Conservation (phyloP, 2,888 invertebrate species). For the Oscheius sp. region DNA sequence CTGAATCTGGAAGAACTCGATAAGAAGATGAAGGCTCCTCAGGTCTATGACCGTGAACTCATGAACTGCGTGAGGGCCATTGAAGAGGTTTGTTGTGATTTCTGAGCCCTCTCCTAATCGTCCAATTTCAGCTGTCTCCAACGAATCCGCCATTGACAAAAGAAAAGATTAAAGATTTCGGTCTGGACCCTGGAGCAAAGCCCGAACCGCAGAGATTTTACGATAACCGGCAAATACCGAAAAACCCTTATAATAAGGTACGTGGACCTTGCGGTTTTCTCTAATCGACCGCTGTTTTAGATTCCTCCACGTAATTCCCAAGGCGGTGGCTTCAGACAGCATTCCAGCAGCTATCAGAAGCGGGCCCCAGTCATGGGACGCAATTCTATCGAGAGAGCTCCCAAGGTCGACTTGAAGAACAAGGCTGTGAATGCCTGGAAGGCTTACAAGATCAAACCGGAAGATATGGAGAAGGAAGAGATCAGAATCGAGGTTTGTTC, state of each 20-base stretch:
- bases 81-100: slow-evolving; percentile 41
- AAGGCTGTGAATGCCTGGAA: slow-evolving; percentile 59
- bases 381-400: slow-evolving; percentile 33
- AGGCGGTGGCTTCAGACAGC: background rate
- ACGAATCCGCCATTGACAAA: slow-evolving; percentile 48
- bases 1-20: background rate
- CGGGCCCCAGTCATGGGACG: background rate
- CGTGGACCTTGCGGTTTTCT: background rate
- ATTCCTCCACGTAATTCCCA: slow-evolving; percentile 15
- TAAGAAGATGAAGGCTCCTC: slow-evolving; percentile 28
- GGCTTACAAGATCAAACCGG: slow-evolving; percentile 46
- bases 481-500: slow-evolving; percentile 38
- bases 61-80: slow-evolving; percentile 49
- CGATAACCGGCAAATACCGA: slow-evolving; percentile 40
- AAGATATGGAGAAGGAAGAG: slow-evolving; percentile 39
- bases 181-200: slow-evolving; percentile 51
- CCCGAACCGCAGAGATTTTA: slow-evolving; percentile 38
- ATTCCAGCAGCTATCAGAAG: slow-evolving; percentile 2
- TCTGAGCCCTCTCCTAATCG: background rate
- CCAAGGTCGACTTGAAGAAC: slow-evolving; percentile 18
- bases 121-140: slow-evolving; percentile 37
- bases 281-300: background rate
- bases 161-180: slow-evolving; percentile 41
- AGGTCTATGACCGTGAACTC: slow-evolving; percentile 45
- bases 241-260: background rate